Conservation (phyloP, 2,888 invertebrate genomes). For the Boloria selene region DNA sequence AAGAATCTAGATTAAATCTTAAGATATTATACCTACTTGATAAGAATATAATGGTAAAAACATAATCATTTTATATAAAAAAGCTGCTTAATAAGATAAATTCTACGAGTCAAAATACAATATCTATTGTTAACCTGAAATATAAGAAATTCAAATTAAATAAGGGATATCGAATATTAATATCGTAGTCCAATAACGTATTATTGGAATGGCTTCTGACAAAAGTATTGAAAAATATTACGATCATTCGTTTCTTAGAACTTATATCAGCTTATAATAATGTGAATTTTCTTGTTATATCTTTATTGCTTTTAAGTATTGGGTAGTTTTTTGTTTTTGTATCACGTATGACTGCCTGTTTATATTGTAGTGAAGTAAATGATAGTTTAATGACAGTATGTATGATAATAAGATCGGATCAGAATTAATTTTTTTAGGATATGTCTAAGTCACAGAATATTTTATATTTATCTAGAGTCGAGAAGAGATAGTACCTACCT, state of each 20-base stretch:
- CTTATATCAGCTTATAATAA: not conserved
- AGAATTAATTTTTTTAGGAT: too few species aligned
- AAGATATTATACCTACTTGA: too few species aligned
- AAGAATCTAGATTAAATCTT: too few species aligned
- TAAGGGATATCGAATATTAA: conserved; percentile 2
- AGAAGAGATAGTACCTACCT: too few species aligned
- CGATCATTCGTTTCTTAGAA: conserved; percentile 3
- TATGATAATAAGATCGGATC: too few species aligned
- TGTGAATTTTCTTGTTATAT: not conserved
- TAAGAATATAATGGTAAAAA: too few species aligned
- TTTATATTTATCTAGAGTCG: too few species aligned
- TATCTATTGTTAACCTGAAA: conserved; percentile 5
- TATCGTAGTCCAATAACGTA: conserved; percentile 11
- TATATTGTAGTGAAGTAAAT: too few species aligned
- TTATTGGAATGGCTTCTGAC: conserved; percentile 1
- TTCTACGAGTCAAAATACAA: not conserved
- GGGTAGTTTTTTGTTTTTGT: too few species aligned
- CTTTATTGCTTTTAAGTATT: not conserved
- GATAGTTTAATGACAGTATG: too few species aligned
- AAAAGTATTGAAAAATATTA: conserved; percentile 4
- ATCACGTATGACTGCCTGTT: too few species aligned
- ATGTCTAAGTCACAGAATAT: too few species aligned
- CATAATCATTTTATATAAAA: not conserved
- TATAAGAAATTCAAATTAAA: not conserved
- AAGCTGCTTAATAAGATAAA: not conserved